A percentile compares a stretch with the other conserved stretches of the same genome.
These are phyloP conservation scores for Podotricha telesiphe DNA, from an alignment of 2,888 invertebrate species.

Conservation along the genomic window DNA sequence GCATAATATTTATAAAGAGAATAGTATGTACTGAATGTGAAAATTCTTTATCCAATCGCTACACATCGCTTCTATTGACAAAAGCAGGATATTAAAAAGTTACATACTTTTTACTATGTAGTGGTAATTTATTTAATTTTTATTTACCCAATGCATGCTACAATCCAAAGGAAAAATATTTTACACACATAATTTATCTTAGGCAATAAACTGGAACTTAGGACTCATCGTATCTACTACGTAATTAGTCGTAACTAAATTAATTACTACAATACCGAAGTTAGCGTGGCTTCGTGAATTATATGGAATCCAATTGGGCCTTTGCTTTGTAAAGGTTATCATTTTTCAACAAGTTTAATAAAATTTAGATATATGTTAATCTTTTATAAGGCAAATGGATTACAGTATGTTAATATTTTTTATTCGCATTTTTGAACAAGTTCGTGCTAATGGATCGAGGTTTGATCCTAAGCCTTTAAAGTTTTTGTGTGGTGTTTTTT, in stretches of 20 bases:
- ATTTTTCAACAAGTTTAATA: conserved; percentile 28
- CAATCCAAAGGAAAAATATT: background rate
- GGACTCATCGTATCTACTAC: background rate
- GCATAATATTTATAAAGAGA: too few relatives aligned
- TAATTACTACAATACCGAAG: conserved; percentile 11
- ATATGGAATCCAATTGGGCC: conserved; percentile 9
- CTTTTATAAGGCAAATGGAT: conserved; percentile 19
- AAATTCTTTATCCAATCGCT: too few relatives aligned
- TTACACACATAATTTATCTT: background rate
- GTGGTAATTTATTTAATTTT: too few relatives aligned
- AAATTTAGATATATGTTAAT: conserved; percentile 29
- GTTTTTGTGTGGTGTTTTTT: conserved; percentile 14
- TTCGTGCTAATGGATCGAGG: conserved; percentile 27
- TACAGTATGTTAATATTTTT: conserved; percentile 14
- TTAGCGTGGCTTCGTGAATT: conserved; percentile 23
- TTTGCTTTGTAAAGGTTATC: conserved; percentile 21
- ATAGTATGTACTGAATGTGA: too few relatives aligned
- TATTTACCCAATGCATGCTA: too few relatives aligned
- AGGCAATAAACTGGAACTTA: background rate
- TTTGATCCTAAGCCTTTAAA: conserved; percentile 22
- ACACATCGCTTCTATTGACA: too few relatives aligned
- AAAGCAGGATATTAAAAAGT: too few relatives aligned
- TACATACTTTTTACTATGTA: too few relatives aligned
- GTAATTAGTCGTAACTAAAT: conserved; percentile 13
- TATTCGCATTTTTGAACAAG: conserved; percentile 23